A percentile compares a stretch with the other conserved stretches of the same genome.
Conservation (phyloP, 1,140 invertebrate genomes). For the Monomorium pharaonis region DNA sequence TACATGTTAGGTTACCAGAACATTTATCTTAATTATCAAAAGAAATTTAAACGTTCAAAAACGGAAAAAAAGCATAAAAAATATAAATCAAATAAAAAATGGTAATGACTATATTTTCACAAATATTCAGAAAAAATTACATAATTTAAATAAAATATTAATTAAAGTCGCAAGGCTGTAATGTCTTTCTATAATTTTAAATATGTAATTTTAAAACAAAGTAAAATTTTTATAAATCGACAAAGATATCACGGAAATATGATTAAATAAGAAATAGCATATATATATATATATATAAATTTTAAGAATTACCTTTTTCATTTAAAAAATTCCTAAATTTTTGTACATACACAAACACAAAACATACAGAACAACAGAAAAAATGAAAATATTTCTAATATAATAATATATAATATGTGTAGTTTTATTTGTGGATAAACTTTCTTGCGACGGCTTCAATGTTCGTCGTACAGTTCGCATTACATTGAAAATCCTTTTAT, state of each 20-base stretch:
- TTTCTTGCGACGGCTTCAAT: no score
- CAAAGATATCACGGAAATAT: background rate
- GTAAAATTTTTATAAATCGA: background rate
- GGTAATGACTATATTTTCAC: no score
- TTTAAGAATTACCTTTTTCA: background rate
- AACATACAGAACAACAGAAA: background rate
- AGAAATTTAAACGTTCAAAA: background rate
- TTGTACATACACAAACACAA: background rate
- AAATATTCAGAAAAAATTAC: background rate
- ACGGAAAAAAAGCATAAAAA: background rate
- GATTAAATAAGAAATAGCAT: background rate
- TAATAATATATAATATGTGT: no score
- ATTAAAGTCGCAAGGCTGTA: background rate
- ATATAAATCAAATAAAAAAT: no score
- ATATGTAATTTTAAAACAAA: background rate
- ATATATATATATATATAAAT: no score
- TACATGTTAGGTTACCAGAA: no score
- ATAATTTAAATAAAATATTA: background rate
- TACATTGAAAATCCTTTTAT: no score
- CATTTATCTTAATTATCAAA: background rate
- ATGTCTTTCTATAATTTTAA: background rate
- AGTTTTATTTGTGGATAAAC: no score
- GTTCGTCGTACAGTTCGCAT: no score
- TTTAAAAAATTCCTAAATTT: background rate
- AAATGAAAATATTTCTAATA: background rate